Base-by-base conservation (phyloP, 1,140 invertebrate genomes). In the Ceratina japonica region DNA sequence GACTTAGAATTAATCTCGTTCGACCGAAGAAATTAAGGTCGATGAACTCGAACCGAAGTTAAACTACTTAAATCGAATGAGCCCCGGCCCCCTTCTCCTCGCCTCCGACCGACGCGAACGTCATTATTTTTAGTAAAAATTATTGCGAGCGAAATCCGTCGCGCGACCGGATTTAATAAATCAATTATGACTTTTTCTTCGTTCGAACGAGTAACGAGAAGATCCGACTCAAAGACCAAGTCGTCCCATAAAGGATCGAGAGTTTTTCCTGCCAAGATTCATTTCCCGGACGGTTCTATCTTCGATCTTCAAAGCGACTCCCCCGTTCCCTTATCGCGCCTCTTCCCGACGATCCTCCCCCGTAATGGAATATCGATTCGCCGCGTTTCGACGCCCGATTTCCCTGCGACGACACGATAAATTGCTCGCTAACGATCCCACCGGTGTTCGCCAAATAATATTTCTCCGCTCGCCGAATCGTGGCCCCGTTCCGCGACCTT, bases 281-380 rank as follows among this genome's bases (percentile, higher is more conserved):
- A 63, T 77, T 69, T 69, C 44, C 74, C 64, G 51, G 64, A 49
- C 68, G 31, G 22, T 31, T 54, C 66, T 59, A 63, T 77, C 56
- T 69, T 27, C 54, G 16, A 59, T 61, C 54, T 49, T 22, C 18
- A 65, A 75, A 69, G 54, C 37, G n/a, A 27, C 37, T n/a, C 13
- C 15, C 15, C 24, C 56, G 75, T 10, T 7, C 66, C 22, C 65
- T 70, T 76, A 76, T 76, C 65, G 65, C 3, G 37, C 22, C 1
- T 44, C 16, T 27, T 27, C 18, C 16, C 27, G 62, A 49, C 66
- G 1, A 56, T 10, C 31, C n/a, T n/a, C 20, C 58, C 24, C n/a
- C 3, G 44, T 77, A 77, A 77, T 77, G 69, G 75, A 77, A 77
- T 77, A 77, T 77, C 75, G 75, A 77, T 77, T 77, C 68, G 18